phyloP scores from a whole-genome alignment of 2,113 vertebrate species.

The Amblyornis subalaris region DNA sequence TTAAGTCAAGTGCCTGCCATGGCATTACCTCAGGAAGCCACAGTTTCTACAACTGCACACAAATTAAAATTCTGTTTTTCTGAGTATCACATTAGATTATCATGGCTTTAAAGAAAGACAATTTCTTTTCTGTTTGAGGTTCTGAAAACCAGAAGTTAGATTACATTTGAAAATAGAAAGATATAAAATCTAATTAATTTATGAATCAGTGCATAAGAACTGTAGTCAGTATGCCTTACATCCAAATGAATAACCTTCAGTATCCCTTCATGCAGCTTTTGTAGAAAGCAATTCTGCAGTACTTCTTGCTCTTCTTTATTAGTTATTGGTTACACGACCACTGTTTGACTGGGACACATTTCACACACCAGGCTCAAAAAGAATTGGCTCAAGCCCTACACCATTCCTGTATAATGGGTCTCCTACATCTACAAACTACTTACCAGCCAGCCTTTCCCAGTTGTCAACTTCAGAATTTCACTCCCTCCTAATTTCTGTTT shows the following conservation, averaged over 20 bases:
- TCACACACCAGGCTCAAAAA: not conserved
- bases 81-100: not conserved
- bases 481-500: slow-evolving; percentile 78
- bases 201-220: not conserved
- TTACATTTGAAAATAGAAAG: not conserved
- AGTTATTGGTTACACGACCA: not conserved
- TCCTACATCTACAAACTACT: slow-evolving; percentile 11
- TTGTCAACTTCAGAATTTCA: slow-evolving; percentile 89
- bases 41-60: not conserved
- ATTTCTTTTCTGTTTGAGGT: not conserved
- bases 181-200: not conserved
- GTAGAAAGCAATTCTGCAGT: not conserved
- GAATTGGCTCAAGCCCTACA: fast-evolving
- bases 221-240: not conserved
- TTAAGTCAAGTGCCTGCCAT: not conserved
- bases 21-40: not conserved
- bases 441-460: slow-evolving; percentile 97
- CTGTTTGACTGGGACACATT: not conserved
- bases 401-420: not conserved
- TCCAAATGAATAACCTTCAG: not conserved
- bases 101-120: not conserved
- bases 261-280: not conserved
- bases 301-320: not conserved
- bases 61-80: not conserved
- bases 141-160: not conserved